Evolutionary conservation across 2,888 invertebrate genomes (phyloP).

Genomic region (Endomychus coccineus): DNA sequence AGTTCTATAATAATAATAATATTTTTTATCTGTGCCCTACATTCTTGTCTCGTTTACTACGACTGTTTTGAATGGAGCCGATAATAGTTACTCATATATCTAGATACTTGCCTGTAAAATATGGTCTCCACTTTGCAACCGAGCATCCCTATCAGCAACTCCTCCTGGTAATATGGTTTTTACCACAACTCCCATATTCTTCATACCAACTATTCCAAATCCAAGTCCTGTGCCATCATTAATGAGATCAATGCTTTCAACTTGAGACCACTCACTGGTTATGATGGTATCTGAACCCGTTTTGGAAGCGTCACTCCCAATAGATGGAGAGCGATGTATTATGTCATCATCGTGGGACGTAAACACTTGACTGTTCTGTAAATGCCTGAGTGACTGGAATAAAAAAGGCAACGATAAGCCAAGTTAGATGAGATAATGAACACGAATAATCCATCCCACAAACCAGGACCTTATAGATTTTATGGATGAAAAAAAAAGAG

Average conservation of each 20-base stretch:
- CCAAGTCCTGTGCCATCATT: conserved; percentile 98
- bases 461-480: too few species aligned
- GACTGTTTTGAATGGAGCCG: too few species aligned
- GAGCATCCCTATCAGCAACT: conserved; percentile 94
- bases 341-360: conserved; percentile 46
- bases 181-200: conserved; percentile 98
- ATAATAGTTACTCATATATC: background rate
- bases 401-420: conserved; percentile 10
- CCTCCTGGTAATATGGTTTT: conserved; percentile 97
- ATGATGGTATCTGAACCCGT: conserved; percentile 64
- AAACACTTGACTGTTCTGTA: conserved; percentile 67
- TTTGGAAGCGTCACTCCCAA: conserved; percentile 60
- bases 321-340: conserved; percentile 53
- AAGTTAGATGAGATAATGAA: too few species aligned
- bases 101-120: conserved; percentile 76
- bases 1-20: too few species aligned
- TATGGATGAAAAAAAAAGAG: too few species aligned
- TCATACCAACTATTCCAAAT: conserved; percentile 95
- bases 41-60: too few species aligned
- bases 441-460: too few species aligned
- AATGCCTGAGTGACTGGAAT: conserved; percentile 54
- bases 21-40: too few species aligned
- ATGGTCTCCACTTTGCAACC: conserved; percentile 95
- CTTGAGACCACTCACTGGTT: conserved; percentile 89
- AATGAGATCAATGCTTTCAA: conserved; percentile 93